Evolutionary conservation across 2,113 vertebrate species (phyloP).

Genomic region (Seriola dumerili): DNA sequence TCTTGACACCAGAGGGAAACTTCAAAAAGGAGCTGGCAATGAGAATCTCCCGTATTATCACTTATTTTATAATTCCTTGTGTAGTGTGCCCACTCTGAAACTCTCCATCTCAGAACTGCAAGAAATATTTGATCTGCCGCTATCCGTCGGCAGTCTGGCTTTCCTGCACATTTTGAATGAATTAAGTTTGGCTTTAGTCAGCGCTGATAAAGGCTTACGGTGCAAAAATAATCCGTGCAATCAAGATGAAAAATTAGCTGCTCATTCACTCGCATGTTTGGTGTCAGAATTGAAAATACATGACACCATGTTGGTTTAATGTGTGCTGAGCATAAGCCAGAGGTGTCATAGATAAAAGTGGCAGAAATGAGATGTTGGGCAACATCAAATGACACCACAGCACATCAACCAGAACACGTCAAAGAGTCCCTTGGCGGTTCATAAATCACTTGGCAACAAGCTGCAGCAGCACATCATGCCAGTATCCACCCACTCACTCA

Average conservation of each 20-base stretch:
- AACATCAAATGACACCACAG: conserved; percentile 51
- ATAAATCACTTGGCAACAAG: conserved; percentile 45
- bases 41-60: conserved; percentile 24
- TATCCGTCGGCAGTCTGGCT: conserved; percentile 23
- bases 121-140: conserved; percentile 29
- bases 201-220: conserved; percentile 5
- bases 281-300: conserved; percentile 31
- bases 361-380: conserved; percentile 41
- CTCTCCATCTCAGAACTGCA: conserved; percentile 1
- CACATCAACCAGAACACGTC: conserved; percentile 46
- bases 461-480: conserved; percentile 40
- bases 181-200: conserved; percentile 29
- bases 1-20: conserved; percentile 31
- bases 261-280: conserved; percentile 5
- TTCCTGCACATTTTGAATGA: conserved; percentile 23
- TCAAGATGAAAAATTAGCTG: conserved; percentile 4
- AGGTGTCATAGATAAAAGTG: conserved; percentile 35
- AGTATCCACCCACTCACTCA: conserved; percentile 49
- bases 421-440: conserved; percentile 39
- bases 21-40: conserved; percentile 12
- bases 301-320: conserved; percentile 16
- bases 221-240: conserved; percentile 20
- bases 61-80: conserved; percentile 47
- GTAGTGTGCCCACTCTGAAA: conserved; percentile 6
- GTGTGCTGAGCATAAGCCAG: conserved; percentile 25